A percentile compares a stretch with the other conserved stretches of the same genome.
phyloP scores from a whole-genome alignment of 1,140 invertebrate species.

The Drosophila ohnishii region DNA sequence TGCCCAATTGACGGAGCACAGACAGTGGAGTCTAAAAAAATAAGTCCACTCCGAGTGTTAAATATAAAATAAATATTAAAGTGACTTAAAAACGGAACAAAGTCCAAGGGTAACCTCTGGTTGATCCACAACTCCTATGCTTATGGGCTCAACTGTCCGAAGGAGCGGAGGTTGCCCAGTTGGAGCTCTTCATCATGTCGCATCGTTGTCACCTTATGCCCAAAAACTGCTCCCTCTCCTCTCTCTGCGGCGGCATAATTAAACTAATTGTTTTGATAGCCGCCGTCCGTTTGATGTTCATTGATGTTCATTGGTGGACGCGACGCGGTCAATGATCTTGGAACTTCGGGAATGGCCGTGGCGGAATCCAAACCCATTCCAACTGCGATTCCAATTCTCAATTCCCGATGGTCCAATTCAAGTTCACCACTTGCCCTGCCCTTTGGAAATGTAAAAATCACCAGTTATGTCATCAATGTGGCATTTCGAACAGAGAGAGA shows the following conservation, averaged over 20 bases:
- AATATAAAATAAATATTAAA: not conserved
- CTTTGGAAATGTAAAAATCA: conserved; percentile 66
- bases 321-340: conserved; percentile 72
- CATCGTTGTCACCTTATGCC: conserved; percentile 79
- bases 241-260: conserved; percentile 57
- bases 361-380: conserved; percentile 37
- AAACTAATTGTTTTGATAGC: conserved; percentile 73
- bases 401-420: conserved; percentile 75
- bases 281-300: conserved; percentile 54
- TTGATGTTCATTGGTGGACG: no score
- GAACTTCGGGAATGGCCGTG: conserved; percentile 11
- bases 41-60: not conserved
- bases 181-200: conserved; percentile 73
- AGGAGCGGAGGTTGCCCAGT: no score
- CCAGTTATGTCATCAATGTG: conserved; percentile 76
- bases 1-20: conserved; percentile 67
- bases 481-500: conserved; percentile 14
- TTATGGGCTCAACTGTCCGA: not conserved
- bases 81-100: no score
- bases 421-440: conserved; percentile 70
- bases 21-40: conserved; percentile 13
- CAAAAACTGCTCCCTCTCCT: conserved; percentile 44
- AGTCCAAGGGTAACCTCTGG: not conserved
- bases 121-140: not conserved
- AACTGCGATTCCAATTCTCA: conserved; percentile 49